Percentiles rank a stretch among this genome's conserved stretches.
These are phyloP conservation scores for Pelecanoides urinatrix DNA, from an alignment of 2,113 vertebrate species.

Conservation along the genomic window DNA sequence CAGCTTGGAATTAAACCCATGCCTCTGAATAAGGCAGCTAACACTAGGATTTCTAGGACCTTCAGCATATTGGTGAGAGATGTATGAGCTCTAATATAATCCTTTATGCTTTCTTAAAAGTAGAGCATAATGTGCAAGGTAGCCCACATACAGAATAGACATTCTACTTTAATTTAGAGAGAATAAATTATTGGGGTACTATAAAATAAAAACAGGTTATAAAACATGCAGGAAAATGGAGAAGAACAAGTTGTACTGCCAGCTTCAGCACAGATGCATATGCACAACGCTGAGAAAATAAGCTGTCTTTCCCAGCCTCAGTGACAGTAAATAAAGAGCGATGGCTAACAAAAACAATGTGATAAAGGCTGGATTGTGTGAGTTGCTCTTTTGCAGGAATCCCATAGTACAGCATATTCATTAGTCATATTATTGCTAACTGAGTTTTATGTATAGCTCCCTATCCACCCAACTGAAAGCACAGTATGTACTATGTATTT, in stretches of 20 bases:
- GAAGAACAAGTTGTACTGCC: constrained; percentile 48
- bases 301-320: background rate
- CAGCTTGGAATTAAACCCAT: background rate
- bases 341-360: constrained; percentile 46
- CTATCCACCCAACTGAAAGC: background rate
- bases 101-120: background rate
- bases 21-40: background rate
- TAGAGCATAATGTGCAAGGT: background rate
- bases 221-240: constrained; percentile 10
- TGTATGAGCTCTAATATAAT: background rate
- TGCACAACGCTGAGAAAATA: constrained; percentile 45
- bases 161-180: background rate
- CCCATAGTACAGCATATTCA: background rate
- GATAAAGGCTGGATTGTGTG: constrained; percentile 19
- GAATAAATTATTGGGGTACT: background rate
- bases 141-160: background rate
- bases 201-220: constrained; percentile 14
- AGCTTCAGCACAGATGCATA: constrained; percentile 29
- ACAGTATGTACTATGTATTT: constrained; percentile 27
- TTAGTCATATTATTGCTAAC: constrained; percentile 40
- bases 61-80: background rate
- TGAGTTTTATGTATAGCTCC: background rate
- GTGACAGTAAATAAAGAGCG: constrained; percentile 16
- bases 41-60: background rate
- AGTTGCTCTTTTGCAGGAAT: constrained; percentile 19